phyloP scores from a whole-genome alignment of 2,113 vertebrate species.

The Corythaeola cristata region DNA sequence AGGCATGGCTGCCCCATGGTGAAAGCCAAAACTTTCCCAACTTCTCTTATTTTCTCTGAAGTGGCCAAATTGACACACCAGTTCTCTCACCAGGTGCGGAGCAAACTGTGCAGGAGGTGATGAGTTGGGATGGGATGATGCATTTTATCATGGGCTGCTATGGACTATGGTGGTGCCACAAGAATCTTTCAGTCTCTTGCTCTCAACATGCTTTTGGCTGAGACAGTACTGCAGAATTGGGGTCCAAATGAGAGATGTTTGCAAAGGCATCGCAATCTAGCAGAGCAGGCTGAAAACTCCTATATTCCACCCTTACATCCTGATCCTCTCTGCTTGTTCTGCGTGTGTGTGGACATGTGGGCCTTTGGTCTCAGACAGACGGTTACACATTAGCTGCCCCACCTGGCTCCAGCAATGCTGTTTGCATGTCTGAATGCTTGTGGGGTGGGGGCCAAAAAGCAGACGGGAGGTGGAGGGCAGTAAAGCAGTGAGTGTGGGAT shows the following conservation, averaged over 20 bases:
- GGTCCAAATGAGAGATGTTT: neutral
- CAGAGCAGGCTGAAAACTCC: neutral
- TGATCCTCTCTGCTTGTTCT: neutral
- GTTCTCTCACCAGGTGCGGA: neutral
- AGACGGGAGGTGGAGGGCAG: neutral
- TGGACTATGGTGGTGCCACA: neutral
- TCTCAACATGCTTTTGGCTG: neutral
- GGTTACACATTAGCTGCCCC: neutral
- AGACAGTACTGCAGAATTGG: neutral
- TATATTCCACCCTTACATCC: neutral
- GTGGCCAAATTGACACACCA: neutral
- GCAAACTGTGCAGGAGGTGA: neutral
- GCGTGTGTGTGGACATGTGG: fast-evolving
- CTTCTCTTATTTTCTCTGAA: neutral
- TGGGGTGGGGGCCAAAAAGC: neutral
- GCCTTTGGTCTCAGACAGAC: neutral
- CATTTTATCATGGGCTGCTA: neutral
- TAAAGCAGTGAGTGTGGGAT: neutral
- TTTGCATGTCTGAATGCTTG: neutral
- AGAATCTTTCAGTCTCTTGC: neutral
- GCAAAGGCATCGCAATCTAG: neutral
- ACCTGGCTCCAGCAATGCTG: neutral
- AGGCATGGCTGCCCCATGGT: neutral
- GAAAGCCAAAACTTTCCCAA: neutral
- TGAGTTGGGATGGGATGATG: neutral